Base-by-base conservation (phyloP, 2,797 vertebrate species). In the Tiaroga cobitis region DNA sequence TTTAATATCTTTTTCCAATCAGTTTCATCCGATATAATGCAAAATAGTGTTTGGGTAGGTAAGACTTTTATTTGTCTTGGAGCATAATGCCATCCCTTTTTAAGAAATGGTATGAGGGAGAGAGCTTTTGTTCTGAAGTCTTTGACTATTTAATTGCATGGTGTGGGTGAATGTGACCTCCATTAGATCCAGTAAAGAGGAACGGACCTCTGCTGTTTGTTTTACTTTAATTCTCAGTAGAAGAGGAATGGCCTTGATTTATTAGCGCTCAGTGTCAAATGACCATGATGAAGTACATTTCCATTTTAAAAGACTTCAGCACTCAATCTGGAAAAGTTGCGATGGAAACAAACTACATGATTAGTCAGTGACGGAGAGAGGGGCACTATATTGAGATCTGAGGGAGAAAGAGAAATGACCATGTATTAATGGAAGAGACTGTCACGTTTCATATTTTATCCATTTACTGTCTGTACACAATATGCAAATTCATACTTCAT, bases 271-370 rank as follows among this genome's bases (percentile, higher is more conserved):
- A 83, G 90, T 91, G 92, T 93, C 92, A 90, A 93, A 92, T 93
- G 94, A 95, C 93, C 94, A 91, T 95, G 95, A 96, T 95, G 92
- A 94, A 96, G 94, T 93, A 88, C 90, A 94, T 95, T 94, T 95
- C 92, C 92, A 92, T 95, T 95, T 94, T 93, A 95, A 95, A 95
- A 94, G 93, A 94, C 94, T 92, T 91, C 88, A 92, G 92, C 78
- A 92, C 92, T 93, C 94, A 92, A 94, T 95, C 91, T 92, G 90
- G 88, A 87, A 89, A 90, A 91, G 91, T 89, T 90, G 86, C 83
- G 84, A 86, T 84, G 83, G 84, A 65, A 72, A 89, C 86, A 84
- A 85, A 87, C 81, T 79, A 82, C 74, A 87, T 34, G 79, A 76
- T 67, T 67, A 74, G 77, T 80, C 54, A 26, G 85, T 34, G 86